Conservation (phyloP, 1,140 invertebrate species). For the Macrobrachium rosenbergii region DNA sequence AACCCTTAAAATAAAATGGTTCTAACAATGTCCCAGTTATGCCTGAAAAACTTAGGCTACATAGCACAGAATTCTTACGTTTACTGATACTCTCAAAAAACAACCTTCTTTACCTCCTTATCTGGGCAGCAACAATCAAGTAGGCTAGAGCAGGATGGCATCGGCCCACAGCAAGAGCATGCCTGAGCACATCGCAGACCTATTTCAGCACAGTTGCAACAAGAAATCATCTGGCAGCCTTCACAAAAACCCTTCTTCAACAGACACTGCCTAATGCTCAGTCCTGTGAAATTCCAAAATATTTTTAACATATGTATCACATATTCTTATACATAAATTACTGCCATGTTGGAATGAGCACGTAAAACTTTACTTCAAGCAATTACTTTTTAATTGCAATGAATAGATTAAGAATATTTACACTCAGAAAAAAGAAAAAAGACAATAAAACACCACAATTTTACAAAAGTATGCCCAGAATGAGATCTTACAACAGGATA, state of each 20-base stretch:
- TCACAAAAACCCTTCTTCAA: constrained; percentile 55
- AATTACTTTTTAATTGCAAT: no score
- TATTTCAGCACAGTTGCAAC: constrained; percentile 47
- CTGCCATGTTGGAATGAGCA: no score
- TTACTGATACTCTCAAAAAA: background rate
- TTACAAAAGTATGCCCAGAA: no score
- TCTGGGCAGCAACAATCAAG: constrained; percentile 46
- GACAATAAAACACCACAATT: no score
- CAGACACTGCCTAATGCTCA: constrained; percentile 52
- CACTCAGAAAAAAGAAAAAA: no score
- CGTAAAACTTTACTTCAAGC: background rate
- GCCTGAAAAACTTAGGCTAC: background rate
- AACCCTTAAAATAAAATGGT: no score
- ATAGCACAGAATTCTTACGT: no score
- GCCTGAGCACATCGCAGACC: constrained; percentile 50
- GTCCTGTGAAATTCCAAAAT: constrained; percentile 14
- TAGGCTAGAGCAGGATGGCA: constrained; percentile 37
- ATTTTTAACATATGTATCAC: no score
- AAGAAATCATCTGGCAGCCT: constrained; percentile 32
- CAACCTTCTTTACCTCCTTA: constrained; percentile 31
- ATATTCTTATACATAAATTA: background rate
- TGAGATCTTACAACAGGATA: no score
- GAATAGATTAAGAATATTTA: no score
- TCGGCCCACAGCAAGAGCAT: constrained; percentile 49
- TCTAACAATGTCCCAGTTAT: background rate